Evolutionary conservation across 2,113 vertebrate species (phyloP).

Genomic region (Ibidorhyncha struthersii): DNA sequence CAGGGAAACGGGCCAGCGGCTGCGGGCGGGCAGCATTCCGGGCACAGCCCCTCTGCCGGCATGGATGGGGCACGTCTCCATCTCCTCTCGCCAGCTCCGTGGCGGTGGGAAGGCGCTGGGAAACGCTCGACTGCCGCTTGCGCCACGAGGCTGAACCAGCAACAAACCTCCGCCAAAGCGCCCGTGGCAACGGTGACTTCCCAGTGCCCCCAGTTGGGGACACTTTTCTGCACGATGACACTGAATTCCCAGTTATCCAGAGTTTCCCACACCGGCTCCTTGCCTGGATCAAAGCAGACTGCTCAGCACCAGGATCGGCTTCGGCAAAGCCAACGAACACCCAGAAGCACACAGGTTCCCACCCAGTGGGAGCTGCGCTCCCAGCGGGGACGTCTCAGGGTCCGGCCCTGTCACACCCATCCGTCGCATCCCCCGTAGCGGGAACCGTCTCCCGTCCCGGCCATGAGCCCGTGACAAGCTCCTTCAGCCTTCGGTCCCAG

Average conservation of each 20-base stretch:
- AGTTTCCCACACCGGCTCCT: neutral
- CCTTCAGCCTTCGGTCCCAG: neutral
- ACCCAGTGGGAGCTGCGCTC: fast-evolving
- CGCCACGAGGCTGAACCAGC: neutral
- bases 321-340: fast-evolving
- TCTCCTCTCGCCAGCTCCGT: fast-evolving
- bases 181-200: fast-evolving
- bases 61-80: neutral
- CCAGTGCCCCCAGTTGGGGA: neutral
- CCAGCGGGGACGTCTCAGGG: fast-evolving
- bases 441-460: neutral
- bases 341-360: fast-evolving
- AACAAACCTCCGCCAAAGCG: neutral
- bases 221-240: fast-evolving
- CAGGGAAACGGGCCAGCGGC: neutral
- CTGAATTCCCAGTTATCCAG: neutral
- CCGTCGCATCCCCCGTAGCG: neutral
- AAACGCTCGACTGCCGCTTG: fast-evolving
- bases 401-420: neutral
- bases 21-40: neutral
- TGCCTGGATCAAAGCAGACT: neutral
- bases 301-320: neutral
- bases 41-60: neutral
- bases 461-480: neutral
- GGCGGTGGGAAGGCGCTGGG: fast-evolving